Evolutionary conservation across 1,140 invertebrate species (phyloP).

Genomic region (Wiebesia pumilae): DNA sequence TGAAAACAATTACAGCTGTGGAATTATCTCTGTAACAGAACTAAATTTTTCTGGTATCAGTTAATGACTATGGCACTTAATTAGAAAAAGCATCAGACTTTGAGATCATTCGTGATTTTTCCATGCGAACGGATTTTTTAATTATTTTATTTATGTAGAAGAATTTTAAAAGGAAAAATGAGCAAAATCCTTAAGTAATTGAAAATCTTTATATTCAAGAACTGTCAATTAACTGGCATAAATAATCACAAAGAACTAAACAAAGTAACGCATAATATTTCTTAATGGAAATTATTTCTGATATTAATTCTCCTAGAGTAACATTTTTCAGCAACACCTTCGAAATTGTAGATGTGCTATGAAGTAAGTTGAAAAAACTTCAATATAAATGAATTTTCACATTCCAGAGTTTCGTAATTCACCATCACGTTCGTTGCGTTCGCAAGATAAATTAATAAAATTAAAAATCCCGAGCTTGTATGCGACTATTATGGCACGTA

Average conservation of each 20-base stretch:
- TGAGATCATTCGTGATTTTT: neutral
- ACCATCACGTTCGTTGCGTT: constrained; percentile 18
- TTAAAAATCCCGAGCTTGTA: constrained; percentile 30
- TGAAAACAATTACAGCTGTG: no score
- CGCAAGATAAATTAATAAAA: neutral
- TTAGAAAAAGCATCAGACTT: no score
- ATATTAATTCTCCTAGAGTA: no score
- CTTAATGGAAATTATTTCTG: neutral
- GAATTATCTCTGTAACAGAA: no score
- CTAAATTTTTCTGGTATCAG: no score
- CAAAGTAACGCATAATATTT: neutral
- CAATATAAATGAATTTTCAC: neutral
- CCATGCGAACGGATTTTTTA: neutral
- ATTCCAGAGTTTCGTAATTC: constrained; percentile 5
- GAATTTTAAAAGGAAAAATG: neutral
- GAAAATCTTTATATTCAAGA: neutral
- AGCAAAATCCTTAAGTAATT: neutral
- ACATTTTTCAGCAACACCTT: neutral
- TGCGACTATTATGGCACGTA: constrained; percentile 16
- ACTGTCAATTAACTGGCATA: neutral
- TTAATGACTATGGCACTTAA: no score
- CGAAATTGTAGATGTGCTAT: neutral
- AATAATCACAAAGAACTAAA: neutral
- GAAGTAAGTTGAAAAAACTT: neutral
- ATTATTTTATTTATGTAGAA: neutral